Conservation (phyloP, 2,797 vertebrate genomes). For the Spinibarbus caldwelli region DNA sequence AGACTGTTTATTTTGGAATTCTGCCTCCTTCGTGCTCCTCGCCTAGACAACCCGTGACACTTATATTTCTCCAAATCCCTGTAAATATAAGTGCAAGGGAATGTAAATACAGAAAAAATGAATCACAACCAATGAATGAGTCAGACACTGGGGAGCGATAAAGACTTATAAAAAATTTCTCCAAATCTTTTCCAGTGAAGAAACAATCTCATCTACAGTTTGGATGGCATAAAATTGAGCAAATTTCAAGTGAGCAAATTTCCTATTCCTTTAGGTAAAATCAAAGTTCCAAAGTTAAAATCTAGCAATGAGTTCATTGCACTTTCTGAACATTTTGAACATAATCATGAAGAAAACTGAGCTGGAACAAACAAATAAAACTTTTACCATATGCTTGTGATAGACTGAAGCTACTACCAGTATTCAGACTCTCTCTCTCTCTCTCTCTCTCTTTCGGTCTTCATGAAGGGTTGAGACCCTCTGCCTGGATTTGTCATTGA, state of each 20-base stretch:
- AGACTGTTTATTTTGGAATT: too few species aligned
- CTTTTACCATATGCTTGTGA: not conserved
- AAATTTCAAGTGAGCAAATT: too few species aligned
- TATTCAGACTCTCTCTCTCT: not conserved
- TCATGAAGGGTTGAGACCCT: not conserved
- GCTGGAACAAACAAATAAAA: not conserved
- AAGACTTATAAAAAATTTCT: not conserved
- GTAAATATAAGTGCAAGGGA: not conserved
- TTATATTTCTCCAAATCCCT: not conserved
- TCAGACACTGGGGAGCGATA: not conserved
- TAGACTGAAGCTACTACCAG: not conserved
- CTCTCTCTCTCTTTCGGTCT: not conserved
- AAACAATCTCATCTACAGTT: too few species aligned
- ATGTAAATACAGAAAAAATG: not conserved
- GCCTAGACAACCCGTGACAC: too few species aligned
- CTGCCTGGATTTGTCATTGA: slow-evolving; percentile 41
- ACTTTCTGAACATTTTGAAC: not conserved
- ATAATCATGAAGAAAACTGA: not conserved
- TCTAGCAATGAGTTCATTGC: not conserved
- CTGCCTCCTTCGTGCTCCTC: too few species aligned
- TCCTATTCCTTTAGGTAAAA: not conserved
- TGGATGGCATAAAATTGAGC: too few species aligned
- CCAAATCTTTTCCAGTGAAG: not conserved
- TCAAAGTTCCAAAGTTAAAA: too few species aligned
- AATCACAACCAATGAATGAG: not conserved